phyloP scores from a whole-genome alignment of 2,888 invertebrate genomes.

The Zaprionus bogoriensis region DNA sequence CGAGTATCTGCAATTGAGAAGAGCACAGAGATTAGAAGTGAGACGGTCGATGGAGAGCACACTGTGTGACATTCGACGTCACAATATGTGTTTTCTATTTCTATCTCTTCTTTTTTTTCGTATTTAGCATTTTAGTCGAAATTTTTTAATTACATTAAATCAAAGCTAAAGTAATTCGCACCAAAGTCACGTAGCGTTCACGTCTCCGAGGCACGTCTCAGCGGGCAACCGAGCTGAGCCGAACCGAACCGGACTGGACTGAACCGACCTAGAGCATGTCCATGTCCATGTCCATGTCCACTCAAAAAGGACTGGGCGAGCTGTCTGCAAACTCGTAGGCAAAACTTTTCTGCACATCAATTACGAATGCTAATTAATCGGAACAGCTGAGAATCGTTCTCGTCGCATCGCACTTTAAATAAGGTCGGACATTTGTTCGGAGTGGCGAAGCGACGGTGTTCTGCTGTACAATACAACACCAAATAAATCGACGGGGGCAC shows the following conservation, averaged over 20 bases:
- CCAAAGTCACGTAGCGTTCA: conserved; percentile 76
- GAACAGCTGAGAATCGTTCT: conserved; percentile 55
- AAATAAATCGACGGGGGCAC: too few relatives aligned
- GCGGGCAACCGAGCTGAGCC: conserved; percentile 29
- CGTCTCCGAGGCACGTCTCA: conserved; percentile 56
- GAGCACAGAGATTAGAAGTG: background rate
- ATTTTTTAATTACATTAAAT: conserved; percentile 81
- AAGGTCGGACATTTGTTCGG: conserved; percentile 19
- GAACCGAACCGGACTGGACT: too few relatives aligned
- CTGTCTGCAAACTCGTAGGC: conserved; percentile 58
- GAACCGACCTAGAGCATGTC: conserved; percentile 1
- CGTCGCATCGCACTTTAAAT: conserved; percentile 44
- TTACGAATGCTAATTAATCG: conserved; percentile 82
- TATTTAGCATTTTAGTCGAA: conserved; percentile 57
- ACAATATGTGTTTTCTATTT: conserved; percentile 33
- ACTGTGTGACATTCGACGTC: conserved; percentile 33
- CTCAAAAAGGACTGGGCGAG: conserved; percentile 33
- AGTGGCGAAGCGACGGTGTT: too few relatives aligned
- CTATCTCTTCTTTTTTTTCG: conserved; percentile 14
- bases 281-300: conserved; percentile 26
- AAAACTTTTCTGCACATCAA: conserved; percentile 80
- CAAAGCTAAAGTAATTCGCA: conserved; percentile 77
- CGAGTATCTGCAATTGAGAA: conserved; percentile 83
- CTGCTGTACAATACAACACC: too few relatives aligned
- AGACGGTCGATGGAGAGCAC: background rate